These are phyloP conservation scores for Drosophila gaucha DNA, from an alignment of 2,888 invertebrate species.

Conservation along the genomic window DNA sequence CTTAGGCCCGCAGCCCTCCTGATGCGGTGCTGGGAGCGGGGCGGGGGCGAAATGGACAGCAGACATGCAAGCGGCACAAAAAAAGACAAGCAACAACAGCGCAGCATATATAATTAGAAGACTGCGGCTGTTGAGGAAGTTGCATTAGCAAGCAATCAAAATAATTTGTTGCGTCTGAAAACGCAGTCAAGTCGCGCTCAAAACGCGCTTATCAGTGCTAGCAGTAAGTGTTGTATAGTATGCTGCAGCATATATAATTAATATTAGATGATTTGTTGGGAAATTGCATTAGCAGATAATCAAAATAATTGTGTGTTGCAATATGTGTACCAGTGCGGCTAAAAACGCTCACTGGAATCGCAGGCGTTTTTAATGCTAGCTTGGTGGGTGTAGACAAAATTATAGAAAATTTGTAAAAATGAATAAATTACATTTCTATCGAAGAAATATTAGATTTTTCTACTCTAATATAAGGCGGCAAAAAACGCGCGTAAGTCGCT, in stretches of 20 bases:
- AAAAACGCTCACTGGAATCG: not conserved
- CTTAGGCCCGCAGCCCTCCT: slow-evolving; percentile 45
- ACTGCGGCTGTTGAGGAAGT: slow-evolving; percentile 63
- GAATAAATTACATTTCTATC: too few species aligned
- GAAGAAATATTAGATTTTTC: too few species aligned
- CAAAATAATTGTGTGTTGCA: slow-evolving; percentile 4
- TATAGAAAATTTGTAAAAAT: too few species aligned
- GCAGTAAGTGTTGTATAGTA: too few species aligned
- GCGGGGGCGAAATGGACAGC: slow-evolving; percentile 46
- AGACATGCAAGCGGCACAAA: slow-evolving; percentile 62
- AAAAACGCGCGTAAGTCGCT: too few species aligned
- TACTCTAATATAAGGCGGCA: too few species aligned
- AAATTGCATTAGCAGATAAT: slow-evolving; percentile 16
- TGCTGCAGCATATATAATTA: slow-evolving; percentile 3
- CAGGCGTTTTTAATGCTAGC: not conserved
- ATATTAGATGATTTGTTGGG: not conserved
- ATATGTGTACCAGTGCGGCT: not conserved
- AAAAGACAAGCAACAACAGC: slow-evolving; percentile 4
- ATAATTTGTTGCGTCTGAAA: slow-evolving; percentile 53
- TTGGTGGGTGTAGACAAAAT: not conserved
- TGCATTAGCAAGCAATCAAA: slow-evolving; percentile 76
- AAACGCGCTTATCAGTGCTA: not conserved
- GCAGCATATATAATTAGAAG: slow-evolving; percentile 61
- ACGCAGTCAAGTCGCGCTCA: slow-evolving; percentile 5
- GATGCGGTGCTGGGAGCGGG: slow-evolving; percentile 19